Percentiles rank a stretch among this genome's conserved stretches.
These are phyloP conservation scores for Amblyopsis hoosieri DNA, from an alignment of 2,797 vertebrate genomes.

Conservation along the genomic window DNA sequence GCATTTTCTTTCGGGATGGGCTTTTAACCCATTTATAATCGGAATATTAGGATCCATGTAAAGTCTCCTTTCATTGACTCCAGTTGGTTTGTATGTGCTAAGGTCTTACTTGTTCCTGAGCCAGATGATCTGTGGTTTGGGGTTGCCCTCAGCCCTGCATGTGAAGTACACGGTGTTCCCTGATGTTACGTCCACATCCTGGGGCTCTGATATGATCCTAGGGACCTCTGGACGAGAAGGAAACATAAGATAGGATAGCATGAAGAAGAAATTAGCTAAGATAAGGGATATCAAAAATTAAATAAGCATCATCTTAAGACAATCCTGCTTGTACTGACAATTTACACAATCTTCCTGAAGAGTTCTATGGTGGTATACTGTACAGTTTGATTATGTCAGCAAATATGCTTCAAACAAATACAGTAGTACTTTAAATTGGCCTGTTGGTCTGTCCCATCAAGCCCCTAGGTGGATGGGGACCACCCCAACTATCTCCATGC, in stretches of 20 bases:
- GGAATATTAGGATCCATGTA: not conserved
- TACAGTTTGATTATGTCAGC: too few relatives aligned
- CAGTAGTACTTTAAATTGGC: not conserved
- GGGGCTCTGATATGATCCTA: conserved; percentile 97
- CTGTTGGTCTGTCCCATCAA: conserved; percentile 3
- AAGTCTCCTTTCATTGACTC: not conserved
- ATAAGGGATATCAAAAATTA: not conserved
- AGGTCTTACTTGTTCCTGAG: conserved; percentile 95
- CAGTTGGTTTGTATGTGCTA: too few relatives aligned
- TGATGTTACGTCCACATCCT: conserved; percentile 94
- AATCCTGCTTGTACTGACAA: too few relatives aligned
- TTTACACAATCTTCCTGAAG: too few relatives aligned
- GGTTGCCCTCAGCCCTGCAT: conserved; percentile 97
- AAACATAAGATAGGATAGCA: not conserved
- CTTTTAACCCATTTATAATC: too few relatives aligned
- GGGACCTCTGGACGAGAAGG: conserved; percentile 84
- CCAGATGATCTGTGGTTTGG: conserved; percentile 99
- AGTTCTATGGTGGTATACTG: too few relatives aligned
- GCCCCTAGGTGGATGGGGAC: not conserved
- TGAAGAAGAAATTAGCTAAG: not conserved
- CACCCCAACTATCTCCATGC: conserved; percentile 4
- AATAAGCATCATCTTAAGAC: not conserved
- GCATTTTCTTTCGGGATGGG: too few relatives aligned
- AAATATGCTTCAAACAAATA: too few relatives aligned
- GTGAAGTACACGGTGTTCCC: conserved; percentile 99